Base-by-base conservation (phyloP, 2,888 invertebrate genomes). In the Sabatieria punctata region DNA sequence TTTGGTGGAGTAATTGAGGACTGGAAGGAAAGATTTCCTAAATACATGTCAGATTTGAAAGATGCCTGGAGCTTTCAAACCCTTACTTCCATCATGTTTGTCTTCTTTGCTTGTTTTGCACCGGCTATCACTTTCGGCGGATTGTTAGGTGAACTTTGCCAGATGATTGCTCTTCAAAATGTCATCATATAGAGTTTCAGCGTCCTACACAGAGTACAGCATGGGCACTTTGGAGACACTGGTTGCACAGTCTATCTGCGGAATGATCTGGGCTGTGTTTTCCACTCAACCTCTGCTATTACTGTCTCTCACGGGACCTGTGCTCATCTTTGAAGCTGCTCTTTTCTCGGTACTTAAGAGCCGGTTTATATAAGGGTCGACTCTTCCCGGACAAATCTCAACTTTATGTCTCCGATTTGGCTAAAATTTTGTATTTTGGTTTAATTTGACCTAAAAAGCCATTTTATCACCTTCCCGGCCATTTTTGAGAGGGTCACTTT, bases 111-210 rank as follows among this genome's bases (percentile, higher is more conserved):
- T 13, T 85, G 86, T 19, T 75, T 95, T 0, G 88, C 91, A 0
- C 83, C 85, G 1, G 88, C 93, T 41, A 89, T 95, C 58, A 91
- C 95, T 0, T 95, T 95, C 66, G 95, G 95, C 3, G 95, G 93
- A 49, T 71, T 95, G 46, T 77, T 88, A 62, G 84, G 89, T 63
- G 57, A 65, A 68, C 57, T 37, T 11, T n/a, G n/a, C n/a, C n/a
- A n/a, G n/a, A n/a, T n/a, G n/a, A n/a, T n/a, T n/a, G n/a, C n/a
- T n/a, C n/a, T n/a, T n/a, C n/a, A n/a, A n/a, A n/a, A n/a, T n/a
- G n/a, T n/a, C n/a, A n/a, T n/a, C n/a, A n/a, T n/a, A n/a, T n/a
- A n/a, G n/a, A n/a, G 40, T 58, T 52, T 27, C 49, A 71, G 71
- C 65, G 50, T 84, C 85, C 56, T 91, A 93, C 71, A 93, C 91